Percentiles rank a stretch among this genome's conserved stretches.
Evolutionary conservation across 1,140 invertebrate genomes (phyloP).

Genomic region (Antheraea mylitta): DNA sequence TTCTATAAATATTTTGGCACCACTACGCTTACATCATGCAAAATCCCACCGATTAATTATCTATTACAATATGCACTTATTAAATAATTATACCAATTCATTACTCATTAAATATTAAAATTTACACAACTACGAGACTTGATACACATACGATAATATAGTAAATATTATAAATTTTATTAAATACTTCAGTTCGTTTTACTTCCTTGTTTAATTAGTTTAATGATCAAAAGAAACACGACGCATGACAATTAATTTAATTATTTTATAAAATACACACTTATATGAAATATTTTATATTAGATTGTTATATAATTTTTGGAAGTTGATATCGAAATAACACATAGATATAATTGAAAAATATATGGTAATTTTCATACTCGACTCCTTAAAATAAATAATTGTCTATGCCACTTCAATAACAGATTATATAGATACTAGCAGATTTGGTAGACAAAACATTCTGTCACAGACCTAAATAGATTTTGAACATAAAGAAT

Average conservation of each 20-base stretch:
- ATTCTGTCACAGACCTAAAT: too few relatives aligned
- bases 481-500: too few relatives aligned
- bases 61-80: slow-evolving; percentile 23
- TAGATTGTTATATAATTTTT: background rate
- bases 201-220: slow-evolving; percentile 49
- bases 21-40: slow-evolving; percentile 27
- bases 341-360: too few relatives aligned
- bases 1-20: slow-evolving; percentile 17
- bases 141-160: slow-evolving; percentile 38
- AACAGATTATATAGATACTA: too few relatives aligned
- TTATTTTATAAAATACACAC: background rate
- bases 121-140: slow-evolving; percentile 44
- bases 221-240: slow-evolving; percentile 26
- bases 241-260: background rate
- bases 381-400: too few relatives aligned
- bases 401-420: too few relatives aligned
- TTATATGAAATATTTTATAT: background rate
- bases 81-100: slow-evolving; percentile 19
- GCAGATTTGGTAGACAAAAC: too few relatives aligned
- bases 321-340: background rate
- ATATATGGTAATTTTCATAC: too few relatives aligned
- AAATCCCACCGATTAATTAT: slow-evolving; percentile 33
- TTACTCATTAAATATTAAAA: slow-evolving; percentile 2
- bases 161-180: slow-evolving; percentile 29
- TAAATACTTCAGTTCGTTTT: slow-evolving; percentile 64